Evolutionary conservation across 1,140 invertebrate species (phyloP).

Genomic region (Leptinotarsa lineolata): DNA sequence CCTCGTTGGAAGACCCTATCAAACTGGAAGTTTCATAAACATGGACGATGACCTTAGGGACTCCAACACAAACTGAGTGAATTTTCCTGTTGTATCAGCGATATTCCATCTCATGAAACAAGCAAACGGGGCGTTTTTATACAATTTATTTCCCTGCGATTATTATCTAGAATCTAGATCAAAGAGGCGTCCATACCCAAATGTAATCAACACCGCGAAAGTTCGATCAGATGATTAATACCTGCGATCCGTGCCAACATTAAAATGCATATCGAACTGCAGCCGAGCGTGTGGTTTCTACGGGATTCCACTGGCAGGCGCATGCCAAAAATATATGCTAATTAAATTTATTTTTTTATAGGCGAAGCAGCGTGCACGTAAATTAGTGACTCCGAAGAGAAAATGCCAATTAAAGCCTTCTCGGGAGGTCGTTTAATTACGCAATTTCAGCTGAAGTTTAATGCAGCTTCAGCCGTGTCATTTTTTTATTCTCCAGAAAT

Average conservation of each 20-base stretch:
- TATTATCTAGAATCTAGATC: not conserved
- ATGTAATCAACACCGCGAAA: not conserved
- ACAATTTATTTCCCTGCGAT: no score
- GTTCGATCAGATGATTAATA: not conserved
- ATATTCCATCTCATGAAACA: no score
- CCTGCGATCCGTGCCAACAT: not conserved
- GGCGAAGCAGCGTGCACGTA: not conserved
- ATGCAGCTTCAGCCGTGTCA: not conserved
- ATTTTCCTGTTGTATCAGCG: no score
- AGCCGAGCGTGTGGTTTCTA: not conserved
- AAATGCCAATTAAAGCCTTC: not conserved
- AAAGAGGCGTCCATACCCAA: not conserved
- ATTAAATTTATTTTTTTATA: not conserved
- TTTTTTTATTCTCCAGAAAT: not conserved
- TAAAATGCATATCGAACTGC: not conserved
- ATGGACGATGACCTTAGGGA: no score
- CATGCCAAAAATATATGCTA: conserved; percentile 3
- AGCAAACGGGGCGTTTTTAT: no score
- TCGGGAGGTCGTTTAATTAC: not conserved
- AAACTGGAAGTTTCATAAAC: no score
- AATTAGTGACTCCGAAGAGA: not conserved
- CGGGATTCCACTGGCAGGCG: conserved; percentile 3
- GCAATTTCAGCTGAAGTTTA: not conserved
- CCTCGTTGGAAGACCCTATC: no score
- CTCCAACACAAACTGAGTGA: no score